A percentile compares a stretch with the other conserved stretches of the same genome.
Conservation (phyloP, 53 echinoderm and acorn worm species). For the Arbacia lixula region DNA sequence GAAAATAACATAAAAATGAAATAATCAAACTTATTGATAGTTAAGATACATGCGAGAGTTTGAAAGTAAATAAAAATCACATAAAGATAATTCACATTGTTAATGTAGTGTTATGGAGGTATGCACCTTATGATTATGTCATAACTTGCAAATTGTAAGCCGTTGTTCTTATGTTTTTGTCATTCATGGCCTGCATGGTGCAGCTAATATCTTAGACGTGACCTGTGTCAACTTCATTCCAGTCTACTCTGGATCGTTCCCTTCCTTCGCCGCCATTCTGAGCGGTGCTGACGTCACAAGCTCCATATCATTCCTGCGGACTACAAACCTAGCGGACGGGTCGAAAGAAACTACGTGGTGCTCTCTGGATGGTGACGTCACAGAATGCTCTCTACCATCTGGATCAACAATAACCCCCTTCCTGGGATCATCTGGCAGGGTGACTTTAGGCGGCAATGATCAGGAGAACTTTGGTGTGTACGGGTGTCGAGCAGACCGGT, state of each 20-base stretch:
- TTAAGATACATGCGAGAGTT: too few relatives aligned
- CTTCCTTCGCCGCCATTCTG: conserved; percentile 32
- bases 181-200: too few relatives aligned
- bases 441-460: background rate
- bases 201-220: conserved; percentile 33
- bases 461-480: conserved; percentile 15
- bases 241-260: background rate
- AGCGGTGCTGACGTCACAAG: conserved; percentile 19
- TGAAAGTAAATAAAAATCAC: too few relatives aligned
- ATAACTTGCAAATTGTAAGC: too few relatives aligned
- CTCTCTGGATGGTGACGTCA: background rate
- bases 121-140: too few relatives aligned
- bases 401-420: background rate
- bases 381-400: background rate
- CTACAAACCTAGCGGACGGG: background rate
- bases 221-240: conserved; percentile 45
- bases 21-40: too few relatives aligned
- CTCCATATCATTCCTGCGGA: background rate
- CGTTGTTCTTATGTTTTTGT: too few relatives aligned
- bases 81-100: too few relatives aligned
- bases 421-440: background rate
- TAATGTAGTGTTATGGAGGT: too few relatives aligned
- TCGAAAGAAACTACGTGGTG: background rate
- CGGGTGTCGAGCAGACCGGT: conserved; percentile 18
- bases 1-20: too few relatives aligned